Evolutionary conservation across 2,888 invertebrate species (phyloP), one percentile per base, ranked within the genome.

Genomic region (Chloroclysta siterata): DNA sequence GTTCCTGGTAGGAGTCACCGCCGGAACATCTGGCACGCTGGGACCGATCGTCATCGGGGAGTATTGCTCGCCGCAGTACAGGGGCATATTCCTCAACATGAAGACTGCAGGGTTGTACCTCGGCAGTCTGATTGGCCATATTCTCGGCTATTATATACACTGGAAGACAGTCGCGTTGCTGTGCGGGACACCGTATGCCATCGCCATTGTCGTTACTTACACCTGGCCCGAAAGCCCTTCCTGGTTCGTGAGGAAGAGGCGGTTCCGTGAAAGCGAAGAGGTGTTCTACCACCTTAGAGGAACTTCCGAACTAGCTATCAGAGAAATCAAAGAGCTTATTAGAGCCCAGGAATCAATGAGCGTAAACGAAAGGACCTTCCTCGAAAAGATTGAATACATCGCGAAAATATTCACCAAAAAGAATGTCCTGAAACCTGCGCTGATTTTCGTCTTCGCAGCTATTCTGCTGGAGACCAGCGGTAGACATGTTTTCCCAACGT

Each of bases 91-190:
- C 46, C 46, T 46, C 1, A 46, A 46, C 46, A 17, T 46, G 17
- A 46, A 46, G 17, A 46, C 68, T 55, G 39, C 56, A 58, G 68
- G 64, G 11, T 11, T 46, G 46, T 46, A 46, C 11, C 46, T 46
- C 5, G 46, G 46, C 17, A 46, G 46, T 11, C 17, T 46, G 11
- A 17, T 46, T 10, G 46, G 15, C 11, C 46, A 46, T 3, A 17
- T 46, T 8, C 10, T 46, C 8, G 46, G 46, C 46, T 46, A 46
- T 46, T 5, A 46, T 46, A 46, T 46, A 0, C 17, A 46, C 17
- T 46, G 46, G 46, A 46, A 8, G 17, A 46, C 46, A 10, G 17
- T n/a, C 17, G 46, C 15, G 11, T 46, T 46, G 46, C 15, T 46
- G 17, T 17, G 46, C 6, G 46, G 46, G 11, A 46, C 46, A 6